Base-by-base conservation (phyloP, 2,113 vertebrate species). In the Macquaria australasica region DNA sequence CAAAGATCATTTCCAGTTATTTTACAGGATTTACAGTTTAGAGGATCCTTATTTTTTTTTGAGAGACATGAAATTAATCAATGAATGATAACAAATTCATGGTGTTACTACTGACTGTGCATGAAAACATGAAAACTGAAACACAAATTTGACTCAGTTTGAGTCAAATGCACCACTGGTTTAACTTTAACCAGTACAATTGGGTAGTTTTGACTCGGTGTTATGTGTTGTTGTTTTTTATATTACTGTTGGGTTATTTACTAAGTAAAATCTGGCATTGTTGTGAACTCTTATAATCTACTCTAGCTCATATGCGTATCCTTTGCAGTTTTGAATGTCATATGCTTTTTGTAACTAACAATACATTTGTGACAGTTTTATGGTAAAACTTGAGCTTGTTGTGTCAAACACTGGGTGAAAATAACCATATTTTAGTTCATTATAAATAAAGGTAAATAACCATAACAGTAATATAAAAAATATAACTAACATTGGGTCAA, bases 1-100 rank as follows among this genome's bases (percentile, higher is more conserved):
- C 25, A 3, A 64, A 56, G 43, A 77, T 77, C 68, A 83, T 73
- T 34, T 68, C 12, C 2, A 45, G 37, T 66, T 88, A 67, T 72
- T 76, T 66, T 45, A 16, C 34, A 64, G 56, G 70, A 55, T 89
- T 66, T 60, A 70, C 25, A 62, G 28, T 48, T n/a, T 23, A 11
- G 20, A 37, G 39, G 31, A 74, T 34, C 10, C 18, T 55, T 55
- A 6, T 77, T 72, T 4, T 72, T 3, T 72, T 72, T 3, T 1
- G 0, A 21, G 10, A 51, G 14, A 43, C 59, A 77, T 59, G 9
- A 41, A 41, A 50, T 69, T 2, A 31, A 55, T 62, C 39, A 67
- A 1, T 70, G 25, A 25, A 14, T 72, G 8, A 34, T 43, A 77
- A 59, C 37, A 18, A 31, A 37, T 59, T 8, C 1, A 62, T 76